Percentiles rank a stretch among this genome's conserved stretches.
Conservation (phyloP, 2,888 invertebrate genomes). For the Erannis defoliaria region DNA sequence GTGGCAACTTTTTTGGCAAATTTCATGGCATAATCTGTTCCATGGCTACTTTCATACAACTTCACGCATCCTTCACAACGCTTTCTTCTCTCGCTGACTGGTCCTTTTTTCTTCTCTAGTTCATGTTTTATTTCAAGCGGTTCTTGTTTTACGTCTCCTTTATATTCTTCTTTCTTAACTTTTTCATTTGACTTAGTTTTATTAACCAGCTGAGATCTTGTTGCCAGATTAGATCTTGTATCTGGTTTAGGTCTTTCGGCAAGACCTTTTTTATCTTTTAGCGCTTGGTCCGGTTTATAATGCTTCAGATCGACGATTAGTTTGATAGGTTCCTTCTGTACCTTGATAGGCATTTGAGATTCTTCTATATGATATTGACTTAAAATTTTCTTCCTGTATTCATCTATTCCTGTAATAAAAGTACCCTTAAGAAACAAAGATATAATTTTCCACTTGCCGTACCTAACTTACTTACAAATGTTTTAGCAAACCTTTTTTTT, state of each 20-base stretch:
- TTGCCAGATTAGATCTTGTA: neutral
- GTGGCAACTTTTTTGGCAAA: slow-evolving; percentile 35
- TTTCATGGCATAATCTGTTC: slow-evolving; percentile 32
- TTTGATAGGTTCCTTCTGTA: slow-evolving; percentile 1
- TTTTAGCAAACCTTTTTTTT: no score
- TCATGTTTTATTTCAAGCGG: slow-evolving; percentile 16
- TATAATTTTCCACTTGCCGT: neutral
- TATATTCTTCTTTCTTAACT: neutral
- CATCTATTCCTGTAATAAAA: slow-evolving; percentile 36
- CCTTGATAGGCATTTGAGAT: slow-evolving; percentile 20
- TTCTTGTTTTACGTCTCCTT: neutral
- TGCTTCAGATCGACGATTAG: neutral
- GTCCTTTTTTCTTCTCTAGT: slow-evolving; percentile 30
- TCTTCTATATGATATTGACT: slow-evolving; percentile 44
- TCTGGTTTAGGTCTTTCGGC: neutral
- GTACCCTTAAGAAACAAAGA: neutral
- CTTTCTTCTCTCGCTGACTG: slow-evolving; percentile 24
- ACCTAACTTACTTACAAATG: neutral
- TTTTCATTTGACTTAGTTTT: slow-evolving; percentile 4
- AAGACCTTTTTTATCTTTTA: slow-evolving; percentile 14
- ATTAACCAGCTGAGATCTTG: slow-evolving; percentile 6
- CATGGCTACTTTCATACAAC: slow-evolving; percentile 27
- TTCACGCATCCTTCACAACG: slow-evolving; percentile 40
- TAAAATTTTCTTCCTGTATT: slow-evolving; percentile 41
- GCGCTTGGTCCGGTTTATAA: neutral